phyloP scores from a whole-genome alignment of 2,113 vertebrate genomes.

The Balaenoptera acutorostrata region DNA sequence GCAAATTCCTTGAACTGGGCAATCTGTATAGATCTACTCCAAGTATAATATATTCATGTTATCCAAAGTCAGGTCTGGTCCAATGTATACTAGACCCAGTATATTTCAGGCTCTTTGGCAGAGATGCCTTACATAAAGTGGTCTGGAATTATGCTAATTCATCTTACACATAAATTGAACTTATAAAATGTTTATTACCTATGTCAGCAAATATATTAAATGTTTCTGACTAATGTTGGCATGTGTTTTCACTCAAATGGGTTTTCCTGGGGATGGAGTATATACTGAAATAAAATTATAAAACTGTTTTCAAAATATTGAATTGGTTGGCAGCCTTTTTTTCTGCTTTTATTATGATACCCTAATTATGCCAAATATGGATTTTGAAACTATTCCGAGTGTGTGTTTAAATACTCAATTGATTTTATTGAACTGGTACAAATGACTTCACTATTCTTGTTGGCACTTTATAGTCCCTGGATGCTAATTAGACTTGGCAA shows the following conservation, averaged over 20 bases:
- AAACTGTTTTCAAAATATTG: not conserved
- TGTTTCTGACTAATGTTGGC: not conserved
- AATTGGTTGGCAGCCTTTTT: not conserved
- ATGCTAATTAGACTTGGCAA: not conserved
- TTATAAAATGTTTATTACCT: not conserved
- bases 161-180: not conserved
- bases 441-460: not conserved
- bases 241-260: not conserved
- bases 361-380: not conserved
- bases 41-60: not conserved
- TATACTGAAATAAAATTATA: not conserved
- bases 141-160: not conserved
- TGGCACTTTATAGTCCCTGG: not conserved
- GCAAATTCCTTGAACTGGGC: not conserved
- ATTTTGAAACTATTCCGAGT: not conserved
- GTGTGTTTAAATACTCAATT: slow-evolving; percentile 12
- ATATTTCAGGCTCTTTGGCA: not conserved
- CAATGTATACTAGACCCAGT: not conserved
- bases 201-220: not conserved
- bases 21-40: not conserved
- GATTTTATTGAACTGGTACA: not conserved
- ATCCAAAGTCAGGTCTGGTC: not conserved
- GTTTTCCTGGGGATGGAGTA: not conserved
- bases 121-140: not conserved
- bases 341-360: not conserved